Evolutionary conservation across 2,797 vertebrate genomes (phyloP), one percentile per base, ranked within the genome.

Genomic region (Megalops cyprinoides): DNA sequence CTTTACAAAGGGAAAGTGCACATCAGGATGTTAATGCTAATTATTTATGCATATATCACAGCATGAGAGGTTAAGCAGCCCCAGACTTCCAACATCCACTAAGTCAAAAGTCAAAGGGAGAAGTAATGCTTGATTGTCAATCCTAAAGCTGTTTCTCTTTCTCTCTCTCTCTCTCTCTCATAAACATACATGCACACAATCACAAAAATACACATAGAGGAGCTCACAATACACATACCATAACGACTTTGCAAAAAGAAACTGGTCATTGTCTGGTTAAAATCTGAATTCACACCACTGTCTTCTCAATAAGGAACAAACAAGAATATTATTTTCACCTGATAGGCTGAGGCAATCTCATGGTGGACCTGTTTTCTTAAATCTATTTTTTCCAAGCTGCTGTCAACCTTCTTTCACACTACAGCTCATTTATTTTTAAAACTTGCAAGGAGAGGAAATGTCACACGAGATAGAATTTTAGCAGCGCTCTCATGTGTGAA

Each of bases 361-460:
- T 76, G 53, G 79, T 25, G 37, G 48, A 20, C 46, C 15, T 53
- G 51, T 34, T 69, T 51, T 20, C 71, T 49, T 83, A 39, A 44
- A 46, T 74, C 79, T 79, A n/a, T 49, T 67, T 42, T 20, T 23
- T 48, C 55, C n/a, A 79, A 71, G 80, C 81, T 77, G 12, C 69
- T 67, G 82, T 84, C 79, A 82, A 74, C 74, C 74, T 81, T 69
- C 62, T 83, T 39, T 78, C 75, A 83, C 65, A 56, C 56, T 60
- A 28, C 76, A 55, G 74, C 75, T 84, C 79, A 84, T 85, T 79
- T 84, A 84, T 87, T 87, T 87, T 84, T 84, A 82, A 87, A 82
- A 74, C 77, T 81, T 71, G 80, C 78, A 23, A 81, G 79, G 48
- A 82, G 39, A 79, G 80, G 74, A 86, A 87, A 75, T 81, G 82